phyloP scores from a whole-genome alignment of 2,888 invertebrate genomes.

The Dichetophora obliterata region DNA sequence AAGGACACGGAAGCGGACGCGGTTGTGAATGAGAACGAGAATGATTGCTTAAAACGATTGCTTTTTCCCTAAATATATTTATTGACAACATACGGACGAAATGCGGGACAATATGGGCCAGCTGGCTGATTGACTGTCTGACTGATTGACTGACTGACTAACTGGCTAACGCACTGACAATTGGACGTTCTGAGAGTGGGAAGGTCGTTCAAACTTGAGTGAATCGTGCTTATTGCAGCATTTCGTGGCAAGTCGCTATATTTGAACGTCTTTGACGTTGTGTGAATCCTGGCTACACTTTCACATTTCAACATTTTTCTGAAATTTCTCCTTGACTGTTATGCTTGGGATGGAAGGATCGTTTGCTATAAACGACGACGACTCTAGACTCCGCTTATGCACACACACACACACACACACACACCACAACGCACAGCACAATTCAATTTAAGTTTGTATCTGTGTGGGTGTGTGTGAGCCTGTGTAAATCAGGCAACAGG shows the following conservation, averaged over 20 bases:
- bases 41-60: background rate
- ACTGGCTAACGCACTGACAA: background rate
- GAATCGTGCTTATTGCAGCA: background rate
- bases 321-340: background rate
- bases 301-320: background rate
- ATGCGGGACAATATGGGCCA: background rate
- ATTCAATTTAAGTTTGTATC: constrained; percentile 24
- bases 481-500: constrained; percentile 24
- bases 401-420: too few species aligned
- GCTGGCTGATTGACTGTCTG: background rate
- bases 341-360: background rate
- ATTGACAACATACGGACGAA: constrained; percentile 13
- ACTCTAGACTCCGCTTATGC: background rate
- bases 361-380: background rate
- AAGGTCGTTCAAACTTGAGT: too few species aligned
- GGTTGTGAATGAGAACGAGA: background rate
- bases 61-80: constrained; percentile 10
- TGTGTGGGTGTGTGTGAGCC: background rate
- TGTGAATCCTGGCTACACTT: background rate
- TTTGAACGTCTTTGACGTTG: background rate
- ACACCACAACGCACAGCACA: constrained; percentile 14
- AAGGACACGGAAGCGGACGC: background rate
- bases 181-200: too few species aligned
- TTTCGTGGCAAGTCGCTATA: constrained; percentile 2
- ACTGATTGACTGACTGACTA: background rate